Conservation (phyloP, 2,797 vertebrate species). For the Hozukius guyotensis region DNA sequence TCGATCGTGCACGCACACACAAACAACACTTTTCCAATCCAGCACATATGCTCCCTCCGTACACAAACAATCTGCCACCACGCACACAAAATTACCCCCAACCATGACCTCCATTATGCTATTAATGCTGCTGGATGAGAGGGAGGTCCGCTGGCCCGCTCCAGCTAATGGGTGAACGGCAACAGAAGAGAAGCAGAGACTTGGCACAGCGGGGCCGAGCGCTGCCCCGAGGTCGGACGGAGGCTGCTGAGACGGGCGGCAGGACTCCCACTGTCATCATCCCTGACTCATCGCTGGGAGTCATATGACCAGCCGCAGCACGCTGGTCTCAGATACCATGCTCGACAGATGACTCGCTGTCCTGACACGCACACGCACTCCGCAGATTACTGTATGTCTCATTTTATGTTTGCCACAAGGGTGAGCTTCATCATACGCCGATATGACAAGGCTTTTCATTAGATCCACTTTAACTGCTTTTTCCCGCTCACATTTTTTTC, state of each 20-base stretch:
- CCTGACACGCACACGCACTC: conserved; percentile 5
- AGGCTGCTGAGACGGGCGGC: conserved; percentile 45
- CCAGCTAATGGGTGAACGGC: conserved; percentile 37
- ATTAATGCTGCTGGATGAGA: conserved; percentile 50
- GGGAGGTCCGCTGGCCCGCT: conserved; percentile 14
- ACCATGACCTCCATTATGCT: conserved; percentile 63
- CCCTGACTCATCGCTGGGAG: conserved; percentile 64
- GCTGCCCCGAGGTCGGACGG: conserved; percentile 32
- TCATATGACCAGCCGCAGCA: conserved; percentile 55
- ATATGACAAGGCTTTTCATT: conserved; percentile 29
- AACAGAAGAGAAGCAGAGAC: conserved; percentile 31
- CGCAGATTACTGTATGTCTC: conserved; percentile 20
- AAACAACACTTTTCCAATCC: neutral
- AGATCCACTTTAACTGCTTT: neutral
- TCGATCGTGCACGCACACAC: neutral
- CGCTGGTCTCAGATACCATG: conserved; percentile 40
- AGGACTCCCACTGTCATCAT: conserved; percentile 55
- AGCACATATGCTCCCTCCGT: conserved; percentile 7
- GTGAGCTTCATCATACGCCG: neutral
- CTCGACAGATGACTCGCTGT: conserved; percentile 50
- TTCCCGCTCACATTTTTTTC: neutral
- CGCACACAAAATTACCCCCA: conserved; percentile 40
- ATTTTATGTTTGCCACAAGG: conserved; percentile 35
- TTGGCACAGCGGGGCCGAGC: conserved; percentile 28
- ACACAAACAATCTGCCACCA: conserved; percentile 43